A percentile compares a stretch with the other conserved stretches of the same genome.
Conservation (phyloP, 2,888 invertebrate species). For the Gerris lacustris region DNA sequence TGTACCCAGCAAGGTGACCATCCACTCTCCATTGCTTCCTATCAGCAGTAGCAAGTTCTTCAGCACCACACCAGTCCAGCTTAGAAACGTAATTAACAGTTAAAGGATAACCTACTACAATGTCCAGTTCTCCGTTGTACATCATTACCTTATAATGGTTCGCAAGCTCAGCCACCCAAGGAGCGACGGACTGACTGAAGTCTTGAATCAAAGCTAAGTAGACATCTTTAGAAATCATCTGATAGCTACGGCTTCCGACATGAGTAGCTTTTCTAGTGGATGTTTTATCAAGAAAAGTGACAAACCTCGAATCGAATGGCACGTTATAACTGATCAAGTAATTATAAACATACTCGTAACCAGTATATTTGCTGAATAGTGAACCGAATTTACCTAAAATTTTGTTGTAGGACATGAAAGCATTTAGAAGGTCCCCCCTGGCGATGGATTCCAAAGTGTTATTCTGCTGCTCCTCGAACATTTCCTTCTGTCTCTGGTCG, state of each 20-base stretch:
- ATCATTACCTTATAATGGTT: conserved; percentile 60
- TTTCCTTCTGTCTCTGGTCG: conserved; percentile 43
- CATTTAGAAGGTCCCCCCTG: conserved; percentile 51
- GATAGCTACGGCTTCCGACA: conserved; percentile 55
- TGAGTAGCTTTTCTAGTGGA: conserved; percentile 49
- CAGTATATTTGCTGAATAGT: conserved; percentile 58
- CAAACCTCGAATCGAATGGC: conserved; percentile 17
- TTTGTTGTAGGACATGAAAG: conserved; percentile 58
- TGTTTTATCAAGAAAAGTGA: conserved; percentile 24
- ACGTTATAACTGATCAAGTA: not conserved
- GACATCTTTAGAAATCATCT: conserved; percentile 39
- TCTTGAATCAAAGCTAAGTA: conserved; percentile 60
- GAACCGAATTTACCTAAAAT: conserved; percentile 35
- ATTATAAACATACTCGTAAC: conserved; percentile 41
- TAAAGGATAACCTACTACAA: conserved; percentile 77
- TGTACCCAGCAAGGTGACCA: conserved; percentile 60
- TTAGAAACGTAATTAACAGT: conserved; percentile 65
- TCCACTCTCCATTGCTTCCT: conserved; percentile 53
- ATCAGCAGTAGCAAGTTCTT: conserved; percentile 51
- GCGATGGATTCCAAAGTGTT: too few species aligned
- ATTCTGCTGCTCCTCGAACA: conserved; percentile 50
- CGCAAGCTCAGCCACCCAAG: conserved; percentile 55
- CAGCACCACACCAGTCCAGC: conserved; percentile 54
- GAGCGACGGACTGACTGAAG: conserved; percentile 67
- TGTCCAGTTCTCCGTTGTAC: conserved; percentile 83